A percentile compares a stretch with the other conserved stretches of the same genome.
Conservation (phyloP, 1,140 invertebrate genomes). For the Triops cancriformis region DNA sequence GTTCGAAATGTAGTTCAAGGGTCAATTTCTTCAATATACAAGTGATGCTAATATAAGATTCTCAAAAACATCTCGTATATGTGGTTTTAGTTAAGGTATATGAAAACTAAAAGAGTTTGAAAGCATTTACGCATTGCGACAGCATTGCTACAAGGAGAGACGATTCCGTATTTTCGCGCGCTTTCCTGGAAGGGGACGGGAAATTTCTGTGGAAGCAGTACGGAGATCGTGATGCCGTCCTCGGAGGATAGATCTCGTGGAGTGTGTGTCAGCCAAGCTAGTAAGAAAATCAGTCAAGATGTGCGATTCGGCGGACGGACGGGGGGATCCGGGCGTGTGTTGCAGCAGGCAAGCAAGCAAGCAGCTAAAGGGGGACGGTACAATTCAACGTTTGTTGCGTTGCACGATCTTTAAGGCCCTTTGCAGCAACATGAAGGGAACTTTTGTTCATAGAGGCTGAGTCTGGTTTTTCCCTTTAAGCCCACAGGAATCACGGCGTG, state of each 20-base stretch:
- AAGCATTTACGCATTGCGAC: too few species aligned
- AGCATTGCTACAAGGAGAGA: too few species aligned
- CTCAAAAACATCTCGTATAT: too few species aligned
- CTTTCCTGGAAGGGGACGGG: neutral
- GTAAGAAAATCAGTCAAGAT: neutral
- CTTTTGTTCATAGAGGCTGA: neutral
- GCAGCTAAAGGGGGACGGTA: neutral
- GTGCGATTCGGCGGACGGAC: conserved; percentile 3
- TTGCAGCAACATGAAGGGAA: conserved; percentile 7
- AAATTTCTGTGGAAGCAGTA: neutral
- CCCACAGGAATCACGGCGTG: neutral
- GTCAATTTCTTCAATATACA: too few species aligned
- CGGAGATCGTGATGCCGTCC: conserved; percentile 4
- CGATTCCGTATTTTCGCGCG: too few species aligned
- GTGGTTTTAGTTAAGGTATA: too few species aligned
- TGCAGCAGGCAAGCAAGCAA: neutral
- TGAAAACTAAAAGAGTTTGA: too few species aligned
- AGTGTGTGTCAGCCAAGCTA: neutral
- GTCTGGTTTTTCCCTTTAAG: conserved; percentile 2
- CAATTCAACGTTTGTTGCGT: neutral
- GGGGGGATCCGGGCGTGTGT: neutral
- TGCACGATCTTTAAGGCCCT: neutral
- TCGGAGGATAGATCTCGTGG: conserved; percentile 7
- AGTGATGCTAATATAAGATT: too few species aligned
- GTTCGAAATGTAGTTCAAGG: too few species aligned